Percentiles rank a stretch among this genome's conserved stretches.
These are phyloP conservation scores for Nephrotoma guestfalica DNA, from an alignment of 2,888 invertebrate species.

Conservation along the genomic window DNA sequence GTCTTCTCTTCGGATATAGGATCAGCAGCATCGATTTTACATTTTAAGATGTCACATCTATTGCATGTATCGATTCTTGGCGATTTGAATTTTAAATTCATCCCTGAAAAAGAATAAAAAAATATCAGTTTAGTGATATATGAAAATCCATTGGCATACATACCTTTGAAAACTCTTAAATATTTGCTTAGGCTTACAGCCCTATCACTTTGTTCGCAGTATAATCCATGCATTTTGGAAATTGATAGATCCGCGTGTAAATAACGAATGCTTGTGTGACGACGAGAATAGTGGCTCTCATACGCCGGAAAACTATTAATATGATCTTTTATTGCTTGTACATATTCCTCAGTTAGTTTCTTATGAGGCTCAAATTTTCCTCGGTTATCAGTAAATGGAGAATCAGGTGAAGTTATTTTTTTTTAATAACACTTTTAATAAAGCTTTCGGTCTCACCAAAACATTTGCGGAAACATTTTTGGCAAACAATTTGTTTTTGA, in stretches of 20 bases:
- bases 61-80: slow-evolving; percentile 9
- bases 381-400: neutral
- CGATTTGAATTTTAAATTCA: slow-evolving; percentile 12
- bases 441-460: neutral
- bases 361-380: neutral
- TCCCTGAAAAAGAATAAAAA: neutral
- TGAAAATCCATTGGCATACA: neutral
- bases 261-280: neutral
- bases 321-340: neutral
- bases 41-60: slow-evolving; percentile 8
- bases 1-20: neutral
- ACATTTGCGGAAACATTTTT: neutral
- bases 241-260: neutral
- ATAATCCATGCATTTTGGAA: neutral
- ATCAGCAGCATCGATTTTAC: slow-evolving; percentile 11
- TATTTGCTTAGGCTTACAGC: neutral
- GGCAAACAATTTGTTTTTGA: neutral
- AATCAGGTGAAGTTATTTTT: neutral
- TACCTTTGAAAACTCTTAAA: neutral
- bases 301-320: neutral
- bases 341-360: neutral
- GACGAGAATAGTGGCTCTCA: neutral
- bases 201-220: neutral
- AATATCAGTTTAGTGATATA: neutral
- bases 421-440: neutral